phyloP scores from a whole-genome alignment of 2,888 invertebrate species.

The Microdon myrmicae region DNA sequence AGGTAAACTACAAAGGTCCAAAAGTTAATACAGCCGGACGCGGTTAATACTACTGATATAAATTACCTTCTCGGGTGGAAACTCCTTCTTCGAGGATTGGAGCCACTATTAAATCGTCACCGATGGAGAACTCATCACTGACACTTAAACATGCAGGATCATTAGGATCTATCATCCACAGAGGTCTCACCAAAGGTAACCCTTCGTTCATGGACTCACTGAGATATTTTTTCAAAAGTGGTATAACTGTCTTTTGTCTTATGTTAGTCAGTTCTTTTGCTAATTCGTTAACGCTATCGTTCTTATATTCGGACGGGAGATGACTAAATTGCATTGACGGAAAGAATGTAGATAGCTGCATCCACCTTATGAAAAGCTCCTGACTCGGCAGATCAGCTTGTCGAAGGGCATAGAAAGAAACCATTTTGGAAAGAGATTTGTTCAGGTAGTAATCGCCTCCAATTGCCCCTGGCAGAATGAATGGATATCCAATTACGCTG shows the following conservation, averaged over 20 bases:
- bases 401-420: conserved; percentile 69
- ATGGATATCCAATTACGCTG: conserved; percentile 91
- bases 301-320: conserved; percentile 88
- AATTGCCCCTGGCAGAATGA: conserved; percentile 91
- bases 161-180: conserved; percentile 88
- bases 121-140: conserved; percentile 88
- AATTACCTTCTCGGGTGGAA: conserved; percentile 75
- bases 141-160: conserved; percentile 82
- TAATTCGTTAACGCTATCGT: conserved; percentile 79
- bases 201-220: conserved; percentile 84
- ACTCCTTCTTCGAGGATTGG: conserved; percentile 80
- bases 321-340: conserved; percentile 93
- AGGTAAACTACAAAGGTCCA: conserved; percentile 75
- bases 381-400: conserved; percentile 76
- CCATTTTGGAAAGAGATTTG: conserved; percentile 64
- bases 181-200: conserved; percentile 83
- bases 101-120: conserved; percentile 90
- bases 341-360: conserved; percentile 89
- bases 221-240: conserved; percentile 79
- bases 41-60: not conserved
- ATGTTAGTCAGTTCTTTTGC: conserved; percentile 79
- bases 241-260: conserved; percentile 81
- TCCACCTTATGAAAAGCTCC: conserved; percentile 89
- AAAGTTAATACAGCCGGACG: not conserved
- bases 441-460: conserved; percentile 86